phyloP scores from a whole-genome alignment of 2,888 invertebrate species.

The Acholoe squamosa region DNA sequence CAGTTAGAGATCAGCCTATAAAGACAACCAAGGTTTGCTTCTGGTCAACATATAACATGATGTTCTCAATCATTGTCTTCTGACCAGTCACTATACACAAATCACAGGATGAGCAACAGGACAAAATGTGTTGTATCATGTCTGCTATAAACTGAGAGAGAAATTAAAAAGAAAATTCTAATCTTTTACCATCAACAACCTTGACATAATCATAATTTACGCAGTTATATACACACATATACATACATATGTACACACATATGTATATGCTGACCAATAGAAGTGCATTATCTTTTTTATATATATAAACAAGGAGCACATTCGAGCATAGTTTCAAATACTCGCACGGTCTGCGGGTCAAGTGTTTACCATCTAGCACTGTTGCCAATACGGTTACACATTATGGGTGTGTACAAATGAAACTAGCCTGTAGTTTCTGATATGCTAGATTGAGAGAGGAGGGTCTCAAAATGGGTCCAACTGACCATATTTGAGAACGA shows the following conservation, averaged over 20 bases:
- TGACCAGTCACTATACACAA: constrained; percentile 33
- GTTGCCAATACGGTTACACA: constrained; percentile 33
- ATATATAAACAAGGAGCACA: constrained; percentile 24
- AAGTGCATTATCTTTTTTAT: not conserved
- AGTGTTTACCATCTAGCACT: constrained; percentile 47
- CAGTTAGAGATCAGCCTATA: not conserved
- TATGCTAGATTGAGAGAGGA: constrained; percentile 25
- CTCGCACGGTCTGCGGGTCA: constrained; percentile 31
- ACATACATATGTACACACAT: not conserved
- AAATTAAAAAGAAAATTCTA: not conserved
- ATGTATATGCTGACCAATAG: constrained; percentile 35
- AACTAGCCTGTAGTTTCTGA: constrained; percentile 57
- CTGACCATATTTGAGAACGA: not conserved
- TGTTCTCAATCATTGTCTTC: not conserved
- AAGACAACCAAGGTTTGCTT: not conserved
- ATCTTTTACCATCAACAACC: constrained; percentile 29
- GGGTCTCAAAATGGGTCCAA: not conserved
- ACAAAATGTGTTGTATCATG: not conserved
- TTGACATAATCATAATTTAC: constrained; percentile 1
- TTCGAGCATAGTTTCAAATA: not conserved
- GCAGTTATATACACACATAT: constrained; percentile 21
- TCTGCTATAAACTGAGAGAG: constrained; percentile 5
- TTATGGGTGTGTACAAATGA: constrained; percentile 29
- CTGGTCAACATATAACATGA: not conserved
- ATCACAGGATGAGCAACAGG: constrained; percentile 39